phyloP scores from a whole-genome alignment of 2,113 vertebrate genomes.

The Istiophorus platypterus region DNA sequence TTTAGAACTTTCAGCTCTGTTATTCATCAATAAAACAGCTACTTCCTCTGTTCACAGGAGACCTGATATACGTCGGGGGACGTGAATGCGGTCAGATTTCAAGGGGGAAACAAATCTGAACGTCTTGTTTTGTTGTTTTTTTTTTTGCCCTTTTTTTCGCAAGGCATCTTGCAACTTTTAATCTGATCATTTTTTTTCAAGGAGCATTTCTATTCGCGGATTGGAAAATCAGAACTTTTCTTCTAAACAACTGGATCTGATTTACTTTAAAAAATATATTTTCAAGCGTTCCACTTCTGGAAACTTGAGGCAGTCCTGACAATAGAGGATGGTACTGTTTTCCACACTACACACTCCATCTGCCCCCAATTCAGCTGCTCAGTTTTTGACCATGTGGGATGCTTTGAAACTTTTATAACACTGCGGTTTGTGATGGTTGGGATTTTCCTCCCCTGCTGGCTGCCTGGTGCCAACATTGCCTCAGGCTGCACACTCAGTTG shows the following conservation, averaged over 20 bases:
- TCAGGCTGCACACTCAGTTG: conserved; percentile 34
- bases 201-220: not conserved
- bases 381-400: conserved; percentile 46
- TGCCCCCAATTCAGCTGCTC: conserved; percentile 11
- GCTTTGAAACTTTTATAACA: conserved; percentile 59
- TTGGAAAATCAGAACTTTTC: conserved; percentile 16
- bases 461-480: conserved; percentile 13
- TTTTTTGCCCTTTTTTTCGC: not conserved
- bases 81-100: not conserved
- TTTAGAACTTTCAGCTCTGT: conserved; percentile 1
- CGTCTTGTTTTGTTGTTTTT: too few relatives aligned
- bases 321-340: conserved; percentile 39
- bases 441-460: conserved; percentile 50
- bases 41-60: conserved; percentile 26
- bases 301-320: conserved; percentile 37
- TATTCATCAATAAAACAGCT: conserved; percentile 2
- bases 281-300: conserved; percentile 4
- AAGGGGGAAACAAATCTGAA: not conserved
- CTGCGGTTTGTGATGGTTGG: conserved; percentile 36
- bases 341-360: conserved; percentile 29
- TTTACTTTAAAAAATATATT: conserved; percentile 23
- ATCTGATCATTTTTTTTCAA: not conserved
- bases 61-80: not conserved
- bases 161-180: conserved; percentile 7
- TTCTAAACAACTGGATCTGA: conserved; percentile 20